These are phyloP conservation scores for Silurus aristotelis DNA, from an alignment of 2,797 vertebrate genomes.

Conservation along the genomic window DNA sequence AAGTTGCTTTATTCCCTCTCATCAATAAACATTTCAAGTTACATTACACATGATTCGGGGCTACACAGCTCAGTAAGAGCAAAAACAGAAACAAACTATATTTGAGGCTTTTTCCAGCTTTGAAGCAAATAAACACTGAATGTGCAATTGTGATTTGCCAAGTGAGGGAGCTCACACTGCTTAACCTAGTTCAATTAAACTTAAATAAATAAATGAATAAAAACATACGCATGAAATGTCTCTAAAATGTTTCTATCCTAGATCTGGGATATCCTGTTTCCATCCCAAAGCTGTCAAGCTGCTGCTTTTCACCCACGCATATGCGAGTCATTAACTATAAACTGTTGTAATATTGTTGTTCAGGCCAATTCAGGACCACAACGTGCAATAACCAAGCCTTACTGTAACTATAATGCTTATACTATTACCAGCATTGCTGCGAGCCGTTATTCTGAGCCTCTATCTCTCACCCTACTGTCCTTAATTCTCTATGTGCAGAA, in stretches of 20 bases:
- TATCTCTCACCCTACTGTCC: not conserved
- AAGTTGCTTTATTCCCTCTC: slow-evolving; percentile 15
- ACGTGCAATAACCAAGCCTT: slow-evolving; percentile 22
- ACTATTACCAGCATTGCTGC: slow-evolving; percentile 13
- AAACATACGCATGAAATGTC: slow-evolving; percentile 27
- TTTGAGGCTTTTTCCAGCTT: slow-evolving; percentile 11
- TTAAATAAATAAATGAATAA: slow-evolving; percentile 38
- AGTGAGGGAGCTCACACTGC: slow-evolving; percentile 5
- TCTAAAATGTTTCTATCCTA: slow-evolving; percentile 19
- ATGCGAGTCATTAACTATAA: slow-evolving; percentile 36
- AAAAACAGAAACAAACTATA: slow-evolving; percentile 26
- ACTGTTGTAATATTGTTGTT: slow-evolving; percentile 16
- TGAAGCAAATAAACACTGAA: slow-evolving; percentile 27
- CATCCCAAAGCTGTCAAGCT: slow-evolving; percentile 30
- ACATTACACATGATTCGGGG: slow-evolving; percentile 11
- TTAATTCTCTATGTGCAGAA: not conserved
- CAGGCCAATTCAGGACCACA: slow-evolving; percentile 25
- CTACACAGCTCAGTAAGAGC: slow-evolving; percentile 9
- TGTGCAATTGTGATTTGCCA: slow-evolving; percentile 10
- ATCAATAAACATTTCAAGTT: slow-evolving; percentile 37
- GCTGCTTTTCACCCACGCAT: slow-evolving; percentile 27
- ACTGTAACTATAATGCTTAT: slow-evolving; percentile 15
- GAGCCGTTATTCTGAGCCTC: not conserved
- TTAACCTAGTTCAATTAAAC: slow-evolving; percentile 29
- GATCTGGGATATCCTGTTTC: slow-evolving; percentile 38